Base-by-base conservation (phyloP, 1,140 invertebrate genomes). In the Cherax destructor region DNA sequence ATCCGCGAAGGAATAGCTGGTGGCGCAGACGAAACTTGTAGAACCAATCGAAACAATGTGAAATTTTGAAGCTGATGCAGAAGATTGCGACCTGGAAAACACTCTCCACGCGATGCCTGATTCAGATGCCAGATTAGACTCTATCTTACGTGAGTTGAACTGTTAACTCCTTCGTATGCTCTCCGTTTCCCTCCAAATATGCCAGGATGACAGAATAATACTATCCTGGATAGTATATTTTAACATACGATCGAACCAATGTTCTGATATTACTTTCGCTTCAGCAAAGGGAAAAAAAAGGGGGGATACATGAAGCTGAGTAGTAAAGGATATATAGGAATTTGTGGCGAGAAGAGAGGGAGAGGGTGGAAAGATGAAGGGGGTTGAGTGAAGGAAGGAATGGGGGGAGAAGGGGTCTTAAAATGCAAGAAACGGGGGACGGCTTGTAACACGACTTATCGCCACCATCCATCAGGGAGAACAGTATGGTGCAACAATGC, bases 401-500 rank as follows among this genome's bases (percentile, higher is more conserved):
- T 50, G 18, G 77, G 50, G 77, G 77, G 1, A 16, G 41, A 50
- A 47, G 47, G 47, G 77, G 77, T 41, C 6, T 11, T 47, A 79
- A 49, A 77, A 52, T 79, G 47, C n/a, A 24, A 74, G 79, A 81
- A 81, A 81, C 18, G 79, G 50, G 49, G 56, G 50, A 10, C 18
- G 79, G 79, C 21, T 56, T 81, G 79, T 50, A 81, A 81, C 79
- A 81, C 56, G 79, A 81, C 79, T 24, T 50, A 24, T 10, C 18
- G 9, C 79, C 49, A 21, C n/a, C 79, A 81, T 81, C 79, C 50
- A 81, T 81, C 79, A 81, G 79, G 24, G 79, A 13, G 49, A 56
- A 81, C 79, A 81, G 50, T 56, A 59, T 81, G 41, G 21, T 81
- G 79, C 79, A 81, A 81, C 79, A 81, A 81, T 56, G 79, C 13